phyloP scores from a whole-genome alignment of 2,888 invertebrate genomes.

The Sphaerophoria rueppellii region DNA sequence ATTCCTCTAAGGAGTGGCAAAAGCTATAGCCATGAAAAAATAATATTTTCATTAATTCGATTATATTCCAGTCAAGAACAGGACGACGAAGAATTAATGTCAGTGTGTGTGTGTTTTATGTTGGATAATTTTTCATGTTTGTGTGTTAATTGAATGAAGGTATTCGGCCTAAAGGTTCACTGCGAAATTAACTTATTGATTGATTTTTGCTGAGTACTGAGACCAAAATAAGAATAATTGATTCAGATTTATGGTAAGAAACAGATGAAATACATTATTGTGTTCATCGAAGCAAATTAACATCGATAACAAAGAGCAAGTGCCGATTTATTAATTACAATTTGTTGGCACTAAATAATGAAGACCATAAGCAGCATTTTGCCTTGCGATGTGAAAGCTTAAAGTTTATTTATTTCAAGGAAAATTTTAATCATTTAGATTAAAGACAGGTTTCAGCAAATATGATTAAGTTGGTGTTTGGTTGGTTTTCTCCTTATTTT shows the following conservation, averaged over 20 bases:
- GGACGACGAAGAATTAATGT: constrained; percentile 35
- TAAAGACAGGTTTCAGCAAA: too few relatives aligned
- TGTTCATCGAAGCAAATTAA: not conserved
- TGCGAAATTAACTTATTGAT: not conserved
- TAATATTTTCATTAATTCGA: constrained; percentile 62
- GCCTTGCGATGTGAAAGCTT: too few relatives aligned
- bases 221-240: not conserved
- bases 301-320: not conserved
- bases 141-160: constrained; percentile 47
- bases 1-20: not conserved
- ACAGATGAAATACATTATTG: too few relatives aligned
- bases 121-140: constrained; percentile 38
- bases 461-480: not conserved
- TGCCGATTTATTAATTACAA: not conserved
- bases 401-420: too few relatives aligned
- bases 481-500: not conserved
- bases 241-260: not conserved
- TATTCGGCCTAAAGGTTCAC: not conserved
- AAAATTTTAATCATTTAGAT: too few relatives aligned
- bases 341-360: too few relatives aligned
- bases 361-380: too few relatives aligned
- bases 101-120: constrained; percentile 28
- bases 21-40: constrained; percentile 40
- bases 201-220: not conserved
- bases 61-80: constrained; percentile 43